phyloP scores from a whole-genome alignment of 2,888 invertebrate species.

The Campopleginae sp. region DNA sequence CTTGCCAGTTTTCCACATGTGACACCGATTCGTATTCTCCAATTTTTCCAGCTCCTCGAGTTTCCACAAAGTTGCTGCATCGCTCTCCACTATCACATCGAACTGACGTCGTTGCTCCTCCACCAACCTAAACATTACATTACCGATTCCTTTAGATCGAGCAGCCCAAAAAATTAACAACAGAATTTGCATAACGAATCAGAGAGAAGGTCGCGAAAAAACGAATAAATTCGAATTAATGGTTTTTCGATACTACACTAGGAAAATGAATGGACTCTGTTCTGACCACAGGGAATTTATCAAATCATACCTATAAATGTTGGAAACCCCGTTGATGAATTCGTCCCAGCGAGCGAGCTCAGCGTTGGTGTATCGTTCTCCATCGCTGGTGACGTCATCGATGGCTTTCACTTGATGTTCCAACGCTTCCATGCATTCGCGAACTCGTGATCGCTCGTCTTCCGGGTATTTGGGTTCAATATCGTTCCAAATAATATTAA shows the following conservation, averaged over 20 bases:
- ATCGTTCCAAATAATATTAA: constrained; percentile 86
- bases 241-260: neutral
- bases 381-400: constrained; percentile 88
- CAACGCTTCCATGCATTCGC: constrained; percentile 86
- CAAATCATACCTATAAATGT: constrained; percentile 84
- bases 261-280: no score
- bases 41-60: constrained; percentile 89
- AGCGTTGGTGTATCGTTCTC: constrained; percentile 85
- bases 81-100: constrained; percentile 87
- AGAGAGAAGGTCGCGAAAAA: neutral
- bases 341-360: constrained; percentile 90
- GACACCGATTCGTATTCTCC: constrained; percentile 88
- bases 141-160: neutral
- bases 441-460: constrained; percentile 85
- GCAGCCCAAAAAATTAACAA: neutral
- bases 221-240: neutral
- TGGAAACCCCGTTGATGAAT: constrained; percentile 88
- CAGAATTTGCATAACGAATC: neutral
- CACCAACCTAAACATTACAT: constrained; percentile 72
- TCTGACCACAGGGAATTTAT: neutral
- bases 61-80: constrained; percentile 88
- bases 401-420: constrained; percentile 90
- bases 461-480: constrained; percentile 78
- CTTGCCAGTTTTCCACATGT: constrained; percentile 87
- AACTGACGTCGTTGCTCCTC: constrained; percentile 83